Evolutionary conservation across 2,113 vertebrate species (phyloP), one percentile per base, ranked within the genome.

Genomic region (Danio rerio): DNA sequence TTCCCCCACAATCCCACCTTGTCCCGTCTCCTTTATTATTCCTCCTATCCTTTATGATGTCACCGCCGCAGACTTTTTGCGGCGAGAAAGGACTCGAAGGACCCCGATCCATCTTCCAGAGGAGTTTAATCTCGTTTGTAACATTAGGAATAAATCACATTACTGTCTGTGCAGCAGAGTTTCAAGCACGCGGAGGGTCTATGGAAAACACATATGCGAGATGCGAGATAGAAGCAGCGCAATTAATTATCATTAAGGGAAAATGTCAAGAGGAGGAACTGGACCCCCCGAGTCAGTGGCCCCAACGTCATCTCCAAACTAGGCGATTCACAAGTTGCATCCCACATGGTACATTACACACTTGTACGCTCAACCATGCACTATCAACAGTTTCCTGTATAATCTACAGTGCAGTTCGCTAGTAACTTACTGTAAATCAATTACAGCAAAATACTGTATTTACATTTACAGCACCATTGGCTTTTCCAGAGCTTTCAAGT

Each of bases 241-340:
- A 58, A 88, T 89, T 85, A 82, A 87, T 88, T 84, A 86, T 76
- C 84, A 85, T 88, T 87, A 85, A 81, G 71, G 31, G 47, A 43
- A 78, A 86, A 86, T 74, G 87, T 85, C 81, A 81, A 81, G 81
- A 76, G 77, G 74, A 81, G 53, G 65, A 81, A 81, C 52, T 81
- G 61, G 65, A 75, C 75, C 55, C 63, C 12, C 65, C 31, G 31
- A 83, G 47, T 84, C 72, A 62, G 78, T 47, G 31, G 3, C 40
- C 69, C 80, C 56, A 47, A 20, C 69, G 55, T 53, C 12, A 55
- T 21, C 31, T 31, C 12, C 53, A 16, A 40, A 42, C 10, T 9
- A 62, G 70, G 45, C 55, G 53, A 85, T 21, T 55, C 53, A 80
- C 56, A 31, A 31, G 31, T 31, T 31, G 31, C 3, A 3, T 31